Evolutionary conservation across 1,140 invertebrate species (phyloP), one percentile per base, ranked within the genome.

Genomic region (Micrasema longulum): DNA sequence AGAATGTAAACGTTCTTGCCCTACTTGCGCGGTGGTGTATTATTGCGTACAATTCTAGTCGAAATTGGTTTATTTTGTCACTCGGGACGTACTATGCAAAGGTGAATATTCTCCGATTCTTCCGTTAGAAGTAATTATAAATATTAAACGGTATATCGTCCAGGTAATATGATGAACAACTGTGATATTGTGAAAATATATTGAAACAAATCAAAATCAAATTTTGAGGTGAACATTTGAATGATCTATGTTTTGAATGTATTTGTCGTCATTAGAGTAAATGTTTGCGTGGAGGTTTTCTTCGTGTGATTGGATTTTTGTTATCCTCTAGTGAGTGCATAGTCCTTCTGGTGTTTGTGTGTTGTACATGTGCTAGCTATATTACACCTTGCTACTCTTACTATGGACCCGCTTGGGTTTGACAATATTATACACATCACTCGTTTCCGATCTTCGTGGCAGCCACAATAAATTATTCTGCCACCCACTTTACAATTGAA

Each of bases 161-260:
- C 74, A 76, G 74, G 71, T 76, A 72, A 72, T 73, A 73, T 76
- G 70, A 76, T 73, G 65, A 63, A 68, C 62, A 76, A 63, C 74
- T 76, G 74, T 76, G 74, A 76, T 76, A 76, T 75, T 70, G 74
- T 75, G 74, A 73, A 76, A 75, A 75, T 69, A 47, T 69, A 60
- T 55, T 43, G 52, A 68, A 68, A 70, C 68, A 70, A 75, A 76
- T 76, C 74, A 76, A 76, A 76, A 76, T 76, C 14, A 72, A 76
- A 76, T 76, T 76, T 76, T 76, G 74, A 76, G 50, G 45, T 63
- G 69, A 66, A 62, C 31, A 48, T 57, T 68, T 68, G 53, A 68
- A 50, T 64, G 60, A 10, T 45, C 41, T 45, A 47, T 47, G 41
- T 64, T 64, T 64, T 50, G 47, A 47, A 45, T 47, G 22, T 64